Percentiles rank a stretch among this genome's conserved stretches.
Conservation (phyloP, 2,113 vertebrate species). For the Pelmatolapia mariae region DNA sequence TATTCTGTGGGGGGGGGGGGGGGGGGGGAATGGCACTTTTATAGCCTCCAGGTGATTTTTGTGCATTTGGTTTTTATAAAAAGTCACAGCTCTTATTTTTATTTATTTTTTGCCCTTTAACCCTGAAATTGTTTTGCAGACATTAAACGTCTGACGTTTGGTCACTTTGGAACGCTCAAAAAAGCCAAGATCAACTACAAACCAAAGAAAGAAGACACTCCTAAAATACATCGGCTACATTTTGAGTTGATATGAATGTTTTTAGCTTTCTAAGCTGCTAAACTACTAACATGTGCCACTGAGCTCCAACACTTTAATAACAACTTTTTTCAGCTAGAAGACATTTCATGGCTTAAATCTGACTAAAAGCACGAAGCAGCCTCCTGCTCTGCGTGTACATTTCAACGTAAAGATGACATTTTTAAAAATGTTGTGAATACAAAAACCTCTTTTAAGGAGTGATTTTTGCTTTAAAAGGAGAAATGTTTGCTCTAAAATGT, state of each 20-base stretch:
- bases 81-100: neutral
- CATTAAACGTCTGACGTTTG: neutral
- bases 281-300: neutral
- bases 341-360: neutral
- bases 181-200: conserved; percentile 12
- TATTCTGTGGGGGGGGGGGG: no score
- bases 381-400: neutral
- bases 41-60: neutral
- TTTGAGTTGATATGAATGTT: neutral
- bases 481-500: neutral
- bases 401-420: neutral
- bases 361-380: neutral
- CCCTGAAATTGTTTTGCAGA: neutral
- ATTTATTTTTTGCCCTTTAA: neutral
- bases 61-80: neutral
- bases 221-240: neutral
- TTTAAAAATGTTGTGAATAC: neutral
- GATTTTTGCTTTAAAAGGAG: neutral
- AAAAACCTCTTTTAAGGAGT: neutral
- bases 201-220: neutral
- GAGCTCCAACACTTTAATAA: conserved; percentile 12
- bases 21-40: no score
- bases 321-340: neutral
- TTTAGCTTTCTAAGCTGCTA: neutral
- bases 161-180: conserved; percentile 31